Conservation (phyloP, 2,888 invertebrate species). For the Polyploca ridens region DNA sequence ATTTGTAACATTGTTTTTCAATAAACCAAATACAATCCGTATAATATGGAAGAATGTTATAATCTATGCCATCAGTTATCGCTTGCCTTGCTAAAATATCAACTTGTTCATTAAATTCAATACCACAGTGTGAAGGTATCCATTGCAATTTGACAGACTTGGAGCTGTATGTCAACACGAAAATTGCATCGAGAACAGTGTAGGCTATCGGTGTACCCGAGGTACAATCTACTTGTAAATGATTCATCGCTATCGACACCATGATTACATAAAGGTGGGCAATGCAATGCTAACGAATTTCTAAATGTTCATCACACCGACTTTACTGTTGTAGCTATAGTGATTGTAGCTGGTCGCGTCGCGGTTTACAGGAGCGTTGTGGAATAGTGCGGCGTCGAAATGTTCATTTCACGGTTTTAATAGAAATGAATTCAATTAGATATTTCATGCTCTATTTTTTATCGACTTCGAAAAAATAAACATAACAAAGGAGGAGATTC, state of each 20-base stretch:
- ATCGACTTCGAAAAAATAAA: neutral
- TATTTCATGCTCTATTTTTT: constrained; percentile 1
- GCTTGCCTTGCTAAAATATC: too few relatives aligned
- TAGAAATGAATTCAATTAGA: neutral
- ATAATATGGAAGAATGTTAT: too few relatives aligned
- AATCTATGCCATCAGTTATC: too few relatives aligned
- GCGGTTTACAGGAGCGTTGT: neutral
- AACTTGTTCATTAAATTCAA: too few relatives aligned
- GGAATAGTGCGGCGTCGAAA: neutral
- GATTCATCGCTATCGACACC: neutral
- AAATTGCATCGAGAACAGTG: too few relatives aligned
- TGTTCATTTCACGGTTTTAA: neutral
- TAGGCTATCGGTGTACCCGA: too few relatives aligned
- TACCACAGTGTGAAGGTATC: too few relatives aligned
- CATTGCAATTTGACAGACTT: too few relatives aligned
- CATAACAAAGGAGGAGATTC: too few relatives aligned
- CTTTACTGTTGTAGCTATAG: neutral
- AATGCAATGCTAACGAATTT: neutral
- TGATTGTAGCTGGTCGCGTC: neutral
- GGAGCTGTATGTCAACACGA: too few relatives aligned
- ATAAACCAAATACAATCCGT: too few relatives aligned
- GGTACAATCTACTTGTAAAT: neutral
- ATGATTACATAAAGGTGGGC: neutral
- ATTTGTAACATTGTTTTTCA: too few relatives aligned
- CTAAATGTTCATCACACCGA: neutral